These are phyloP conservation scores for Gryllus bimaculatus DNA, from an alignment of 1,140 invertebrate genomes.

Conservation along the genomic window DNA sequence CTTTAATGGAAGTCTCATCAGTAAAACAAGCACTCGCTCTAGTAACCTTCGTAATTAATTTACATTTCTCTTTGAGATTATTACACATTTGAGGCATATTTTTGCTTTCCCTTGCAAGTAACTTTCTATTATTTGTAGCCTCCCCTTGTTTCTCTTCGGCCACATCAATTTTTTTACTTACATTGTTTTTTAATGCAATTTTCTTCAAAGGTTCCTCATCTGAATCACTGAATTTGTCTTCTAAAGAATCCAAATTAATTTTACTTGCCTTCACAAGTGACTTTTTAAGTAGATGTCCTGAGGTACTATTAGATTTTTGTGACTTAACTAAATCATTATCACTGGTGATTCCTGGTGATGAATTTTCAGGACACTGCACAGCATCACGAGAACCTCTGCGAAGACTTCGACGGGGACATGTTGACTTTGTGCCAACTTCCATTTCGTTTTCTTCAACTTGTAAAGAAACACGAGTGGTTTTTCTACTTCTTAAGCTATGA, in stretches of 20 bases:
- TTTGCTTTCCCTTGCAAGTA: neutral
- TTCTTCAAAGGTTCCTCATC: constrained; percentile 48
- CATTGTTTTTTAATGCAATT: constrained; percentile 27
- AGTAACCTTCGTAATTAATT: neutral
- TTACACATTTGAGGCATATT: neutral
- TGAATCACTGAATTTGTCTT: constrained; percentile 42
- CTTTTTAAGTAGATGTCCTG: no score
- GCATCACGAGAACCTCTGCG: constrained; percentile 12
- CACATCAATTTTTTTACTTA: neutral
- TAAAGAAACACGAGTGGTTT: no score
- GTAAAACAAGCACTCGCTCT: neutral
- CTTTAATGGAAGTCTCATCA: neutral
- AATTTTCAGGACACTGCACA: neutral
- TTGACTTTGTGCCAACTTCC: no score
- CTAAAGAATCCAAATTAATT: neutral
- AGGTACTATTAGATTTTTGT: no score
- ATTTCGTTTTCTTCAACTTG: no score
- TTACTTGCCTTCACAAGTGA: neutral
- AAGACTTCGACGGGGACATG: constrained; percentile 5
- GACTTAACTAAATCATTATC: no score
- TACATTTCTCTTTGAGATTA: neutral
- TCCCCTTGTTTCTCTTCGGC: no score
- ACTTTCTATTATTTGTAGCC: neutral
- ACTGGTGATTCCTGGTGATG: no score
- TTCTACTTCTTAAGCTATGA: no score